These are phyloP conservation scores for Carabus problematicus DNA, from an alignment of 2,888 invertebrate species.

Conservation along the genomic window DNA sequence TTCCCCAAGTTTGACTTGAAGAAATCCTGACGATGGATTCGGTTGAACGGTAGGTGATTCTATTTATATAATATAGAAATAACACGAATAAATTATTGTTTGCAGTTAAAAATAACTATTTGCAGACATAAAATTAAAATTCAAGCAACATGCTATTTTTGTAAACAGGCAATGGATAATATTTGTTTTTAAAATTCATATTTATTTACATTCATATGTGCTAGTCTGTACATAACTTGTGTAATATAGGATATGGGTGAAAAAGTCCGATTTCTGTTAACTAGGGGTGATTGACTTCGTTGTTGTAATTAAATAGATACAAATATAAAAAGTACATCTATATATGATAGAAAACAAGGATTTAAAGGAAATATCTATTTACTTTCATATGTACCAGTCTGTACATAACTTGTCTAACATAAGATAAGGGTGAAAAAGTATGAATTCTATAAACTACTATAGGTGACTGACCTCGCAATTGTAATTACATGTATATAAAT, in stretches of 20 bases:
- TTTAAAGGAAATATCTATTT: slow-evolving; percentile 17
- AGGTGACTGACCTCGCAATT: background rate
- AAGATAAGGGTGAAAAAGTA: background rate
- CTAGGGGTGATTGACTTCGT: no score
- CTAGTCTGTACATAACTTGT: background rate
- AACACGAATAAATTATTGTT: no score
- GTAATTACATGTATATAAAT: slow-evolving; percentile 4
- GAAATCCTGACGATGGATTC: slow-evolving; percentile 71
- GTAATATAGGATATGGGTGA: no score
- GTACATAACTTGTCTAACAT: background rate
- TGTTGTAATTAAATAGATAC: no score
- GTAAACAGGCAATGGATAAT: background rate
- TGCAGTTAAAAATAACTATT: no score
- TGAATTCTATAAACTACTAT: background rate
- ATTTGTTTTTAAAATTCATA: slow-evolving; percentile 18
- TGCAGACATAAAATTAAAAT: slow-evolving; percentile 10
- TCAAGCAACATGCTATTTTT: slow-evolving; percentile 25
- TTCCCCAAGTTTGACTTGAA: slow-evolving; percentile 77
- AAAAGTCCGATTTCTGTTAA: no score
- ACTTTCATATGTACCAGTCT: background rate
- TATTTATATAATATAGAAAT: slow-evolving; percentile 51
- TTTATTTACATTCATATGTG: slow-evolving; percentile 12
- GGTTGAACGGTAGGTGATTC: slow-evolving; percentile 75
- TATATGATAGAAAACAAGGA: background rate
- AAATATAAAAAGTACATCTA: no score